Evolutionary conservation across 2,797 vertebrate species (phyloP).

Genomic region (Sternotherus odoratus): DNA sequence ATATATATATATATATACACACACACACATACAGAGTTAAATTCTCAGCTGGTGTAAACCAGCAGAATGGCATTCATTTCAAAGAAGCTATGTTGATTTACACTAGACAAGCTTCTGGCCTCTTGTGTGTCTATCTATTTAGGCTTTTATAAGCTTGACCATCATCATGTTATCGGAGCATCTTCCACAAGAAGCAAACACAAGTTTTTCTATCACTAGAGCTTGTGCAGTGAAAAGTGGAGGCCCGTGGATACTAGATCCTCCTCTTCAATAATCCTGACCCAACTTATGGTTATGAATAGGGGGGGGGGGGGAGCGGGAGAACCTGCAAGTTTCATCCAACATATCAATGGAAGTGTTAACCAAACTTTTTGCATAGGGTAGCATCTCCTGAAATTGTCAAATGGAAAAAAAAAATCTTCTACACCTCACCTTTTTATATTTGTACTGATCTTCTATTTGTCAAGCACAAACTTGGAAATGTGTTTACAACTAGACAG

Average conservation of each 20-base stretch:
- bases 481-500: neutral
- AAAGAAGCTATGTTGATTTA: neutral
- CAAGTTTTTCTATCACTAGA: neutral
- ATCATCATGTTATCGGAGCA: neutral
- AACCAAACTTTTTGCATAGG: neutral
- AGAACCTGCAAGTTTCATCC: neutral
- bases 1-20: neutral
- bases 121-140: rapidly evolving
- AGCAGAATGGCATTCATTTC: neutral
- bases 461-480: neutral
- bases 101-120: neutral
- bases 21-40: neutral
- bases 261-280: neutral
- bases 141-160: neutral
- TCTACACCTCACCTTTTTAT: neutral
- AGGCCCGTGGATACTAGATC: neutral
- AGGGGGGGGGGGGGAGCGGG: too few species aligned
- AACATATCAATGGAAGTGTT: neutral
- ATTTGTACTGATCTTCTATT: neutral
- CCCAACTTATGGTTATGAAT: neutral
- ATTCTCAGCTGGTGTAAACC: neutral
- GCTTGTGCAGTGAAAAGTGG: neutral
- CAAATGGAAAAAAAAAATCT: neutral
- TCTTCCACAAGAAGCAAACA: neutral
- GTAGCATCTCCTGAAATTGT: neutral